phyloP scores from a whole-genome alignment of 2,888 invertebrate genomes.

The Branchellion lobata region DNA sequence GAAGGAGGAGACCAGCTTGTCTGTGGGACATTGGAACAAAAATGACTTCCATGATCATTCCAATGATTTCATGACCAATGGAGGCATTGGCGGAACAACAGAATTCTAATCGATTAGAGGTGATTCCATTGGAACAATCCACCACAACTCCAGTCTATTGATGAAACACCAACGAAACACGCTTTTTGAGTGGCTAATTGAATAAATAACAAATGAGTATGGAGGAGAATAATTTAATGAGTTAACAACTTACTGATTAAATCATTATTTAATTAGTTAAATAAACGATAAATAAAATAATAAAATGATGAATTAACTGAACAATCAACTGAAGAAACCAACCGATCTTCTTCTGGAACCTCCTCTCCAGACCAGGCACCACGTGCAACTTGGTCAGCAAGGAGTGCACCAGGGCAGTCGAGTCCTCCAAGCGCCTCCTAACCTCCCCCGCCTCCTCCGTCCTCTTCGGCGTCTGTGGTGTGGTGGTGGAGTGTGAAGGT shows the following conservation, averaged over 20 bases:
- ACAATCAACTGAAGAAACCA: slow-evolving; percentile 40
- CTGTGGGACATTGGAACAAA: not conserved
- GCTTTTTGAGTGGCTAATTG: too few relatives aligned
- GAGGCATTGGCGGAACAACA: not conserved
- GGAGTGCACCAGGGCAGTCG: not conserved
- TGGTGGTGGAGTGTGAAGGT: too few relatives aligned
- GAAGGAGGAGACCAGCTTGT: slow-evolving; percentile 28
- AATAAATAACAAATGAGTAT: too few relatives aligned
- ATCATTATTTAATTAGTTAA: too few relatives aligned
- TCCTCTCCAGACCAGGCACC: slow-evolving; percentile 49
- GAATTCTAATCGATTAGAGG: too few relatives aligned
- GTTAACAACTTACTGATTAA: too few relatives aligned
- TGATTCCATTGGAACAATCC: too few relatives aligned
- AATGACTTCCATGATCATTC: not conserved
- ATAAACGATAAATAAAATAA: too few relatives aligned
- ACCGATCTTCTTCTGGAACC: slow-evolving; percentile 58
- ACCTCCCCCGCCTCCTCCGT: not conserved
- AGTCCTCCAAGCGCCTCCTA: not conserved
- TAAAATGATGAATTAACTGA: too few relatives aligned
- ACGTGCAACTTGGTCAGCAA: not conserved
- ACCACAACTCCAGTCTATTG: too few relatives aligned
- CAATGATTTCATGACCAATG: not conserved
- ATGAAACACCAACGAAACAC: too few relatives aligned
- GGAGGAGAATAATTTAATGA: too few relatives aligned
- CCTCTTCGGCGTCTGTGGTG: not conserved